Evolutionary conservation across 2,888 invertebrate species (phyloP).

Genomic region (Plagodis dolabraria): DNA sequence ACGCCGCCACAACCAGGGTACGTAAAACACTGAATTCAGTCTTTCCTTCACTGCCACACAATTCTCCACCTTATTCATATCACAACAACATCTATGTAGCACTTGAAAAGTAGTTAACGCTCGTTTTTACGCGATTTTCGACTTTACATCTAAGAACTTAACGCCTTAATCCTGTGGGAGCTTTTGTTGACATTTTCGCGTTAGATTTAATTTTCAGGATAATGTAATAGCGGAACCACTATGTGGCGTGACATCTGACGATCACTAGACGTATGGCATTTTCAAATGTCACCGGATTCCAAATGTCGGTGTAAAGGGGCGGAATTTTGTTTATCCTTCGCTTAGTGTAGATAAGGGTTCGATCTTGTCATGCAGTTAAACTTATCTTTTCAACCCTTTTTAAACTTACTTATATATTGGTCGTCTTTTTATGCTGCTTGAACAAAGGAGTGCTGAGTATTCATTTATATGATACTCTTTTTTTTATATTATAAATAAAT

Average conservation of each 20-base stretch:
- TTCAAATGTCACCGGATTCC: slow-evolving; percentile 27
- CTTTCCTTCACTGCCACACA: slow-evolving; percentile 36
- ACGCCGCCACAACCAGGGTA: slow-evolving; percentile 59
- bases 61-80: slow-evolving; percentile 47
- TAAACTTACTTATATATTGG: no score
- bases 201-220: slow-evolving; percentile 33
- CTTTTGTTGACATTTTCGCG: slow-evolving; percentile 29
- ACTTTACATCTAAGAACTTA: slow-evolving; percentile 3
- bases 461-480: no score
- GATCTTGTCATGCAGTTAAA: not conserved
- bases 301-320: slow-evolving; percentile 12
- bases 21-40: slow-evolving; percentile 33
- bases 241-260: slow-evolving; percentile 9
- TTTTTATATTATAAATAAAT: no score
- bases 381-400: slow-evolving; percentile 10
- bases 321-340: slow-evolving; percentile 15
- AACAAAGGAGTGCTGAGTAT: no score
- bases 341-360: slow-evolving; percentile 5
- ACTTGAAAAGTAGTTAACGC: slow-evolving; percentile 12
- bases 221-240: slow-evolving; percentile 28
- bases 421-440: no score
- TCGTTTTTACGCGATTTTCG: slow-evolving; percentile 12
- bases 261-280: slow-evolving; percentile 30
- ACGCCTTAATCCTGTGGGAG: slow-evolving; percentile 11
- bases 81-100: slow-evolving; percentile 14